phyloP scores from a whole-genome alignment of 2,888 invertebrate species.

The Onthophagus sagittarius region DNA sequence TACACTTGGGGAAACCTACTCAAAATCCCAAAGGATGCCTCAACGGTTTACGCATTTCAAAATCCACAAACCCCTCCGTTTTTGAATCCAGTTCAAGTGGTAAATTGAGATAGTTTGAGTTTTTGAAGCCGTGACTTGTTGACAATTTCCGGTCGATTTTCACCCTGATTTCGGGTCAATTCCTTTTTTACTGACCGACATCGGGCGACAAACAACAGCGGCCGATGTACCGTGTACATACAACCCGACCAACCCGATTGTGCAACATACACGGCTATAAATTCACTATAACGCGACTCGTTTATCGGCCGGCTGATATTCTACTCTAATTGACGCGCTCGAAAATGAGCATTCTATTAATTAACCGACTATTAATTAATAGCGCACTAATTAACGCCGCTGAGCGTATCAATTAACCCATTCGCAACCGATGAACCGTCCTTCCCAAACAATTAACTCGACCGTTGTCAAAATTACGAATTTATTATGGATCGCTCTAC shows the following conservation, averaged over 20 bases:
- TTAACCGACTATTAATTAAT: slow-evolving; percentile 12
- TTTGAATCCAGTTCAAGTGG: too few relatives aligned
- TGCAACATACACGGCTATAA: neutral
- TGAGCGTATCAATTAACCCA: slow-evolving; percentile 10
- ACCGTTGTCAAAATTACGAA: slow-evolving; percentile 7
- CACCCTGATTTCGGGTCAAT: neutral
- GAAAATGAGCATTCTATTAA: slow-evolving; percentile 11
- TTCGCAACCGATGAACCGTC: slow-evolving; percentile 1
- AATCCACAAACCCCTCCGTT: neutral
- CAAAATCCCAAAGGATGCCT: neutral
- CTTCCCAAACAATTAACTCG: slow-evolving; percentile 11
- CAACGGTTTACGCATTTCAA: neutral
- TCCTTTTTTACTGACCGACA: neutral
- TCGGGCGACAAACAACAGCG: neutral
- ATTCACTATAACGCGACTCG: slow-evolving; percentile 1
- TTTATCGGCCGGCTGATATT: slow-evolving; percentile 8
- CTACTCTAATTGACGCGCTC: slow-evolving; percentile 7
- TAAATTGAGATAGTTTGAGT: neutral
- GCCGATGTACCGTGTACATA: neutral
- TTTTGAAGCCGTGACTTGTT: neutral
- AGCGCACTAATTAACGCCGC: slow-evolving; percentile 11
- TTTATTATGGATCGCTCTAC: neutral
- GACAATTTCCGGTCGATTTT: neutral
- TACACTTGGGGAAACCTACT: neutral
- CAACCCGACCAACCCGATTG: neutral